These are phyloP conservation scores for Lepus townsendii DNA, from an alignment of 2,797 vertebrate genomes.

Conservation along the genomic window DNA sequence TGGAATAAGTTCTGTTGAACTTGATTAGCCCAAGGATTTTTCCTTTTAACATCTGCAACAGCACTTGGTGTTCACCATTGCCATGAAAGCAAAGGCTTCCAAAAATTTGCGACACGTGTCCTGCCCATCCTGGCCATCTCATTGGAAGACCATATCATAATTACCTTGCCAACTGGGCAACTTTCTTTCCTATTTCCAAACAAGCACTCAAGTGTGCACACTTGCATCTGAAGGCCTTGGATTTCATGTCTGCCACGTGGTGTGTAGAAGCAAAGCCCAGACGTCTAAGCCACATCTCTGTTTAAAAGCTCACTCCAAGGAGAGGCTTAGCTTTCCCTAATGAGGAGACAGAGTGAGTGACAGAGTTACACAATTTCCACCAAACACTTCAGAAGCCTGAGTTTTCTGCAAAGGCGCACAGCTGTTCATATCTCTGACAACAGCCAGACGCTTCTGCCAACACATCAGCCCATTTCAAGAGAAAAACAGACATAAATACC, in stretches of 20 bases:
- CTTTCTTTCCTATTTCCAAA: conserved; percentile 9
- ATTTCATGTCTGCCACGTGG: not conserved
- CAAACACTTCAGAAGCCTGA: conserved; percentile 24
- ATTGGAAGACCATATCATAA: not conserved
- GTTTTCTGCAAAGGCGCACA: conserved; percentile 73
- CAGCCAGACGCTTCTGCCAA: conserved; percentile 81
- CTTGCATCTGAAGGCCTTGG: not conserved
- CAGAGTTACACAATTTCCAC: conserved; percentile 47
- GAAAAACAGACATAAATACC: conserved; percentile 81
- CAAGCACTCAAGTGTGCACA: not conserved
- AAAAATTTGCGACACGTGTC: not conserved
- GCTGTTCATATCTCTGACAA: conserved; percentile 77
- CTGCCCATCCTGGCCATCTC: not conserved
- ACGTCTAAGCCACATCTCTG: not conserved
- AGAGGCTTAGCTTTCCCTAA: not conserved
- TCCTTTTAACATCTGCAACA: conserved; percentile 24
- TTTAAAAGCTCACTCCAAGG: not conserved
- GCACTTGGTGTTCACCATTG: not conserved
- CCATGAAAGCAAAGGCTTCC: conserved; percentile 26
- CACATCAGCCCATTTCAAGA: conserved; percentile 77
- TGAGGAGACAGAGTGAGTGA: not conserved
- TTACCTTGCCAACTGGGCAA: not conserved
- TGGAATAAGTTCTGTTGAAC: conserved; percentile 30
- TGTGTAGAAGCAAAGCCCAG: not conserved
- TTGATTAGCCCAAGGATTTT: conserved; percentile 40